A percentile compares a stretch with the other conserved stretches of the same genome.
Evolutionary conservation across 1,140 invertebrate species (phyloP).

Genomic region (Propsilocerus akamusi): DNA sequence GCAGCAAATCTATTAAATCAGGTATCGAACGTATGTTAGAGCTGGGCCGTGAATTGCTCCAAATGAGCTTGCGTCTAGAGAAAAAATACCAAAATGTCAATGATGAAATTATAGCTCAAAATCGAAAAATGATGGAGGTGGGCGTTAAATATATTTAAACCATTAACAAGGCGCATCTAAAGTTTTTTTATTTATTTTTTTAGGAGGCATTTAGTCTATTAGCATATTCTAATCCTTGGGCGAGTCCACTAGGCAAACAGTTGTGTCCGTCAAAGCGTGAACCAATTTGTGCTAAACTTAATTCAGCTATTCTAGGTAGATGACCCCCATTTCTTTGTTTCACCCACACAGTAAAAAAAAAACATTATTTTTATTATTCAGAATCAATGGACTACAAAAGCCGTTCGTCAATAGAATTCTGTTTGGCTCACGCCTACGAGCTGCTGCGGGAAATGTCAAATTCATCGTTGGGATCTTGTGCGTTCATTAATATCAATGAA

Average conservation of each 20-base stretch:
- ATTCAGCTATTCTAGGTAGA: constrained; percentile 88
- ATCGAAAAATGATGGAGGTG: constrained; percentile 87
- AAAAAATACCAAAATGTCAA: constrained; percentile 60
- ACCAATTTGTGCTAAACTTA: constrained; percentile 83
- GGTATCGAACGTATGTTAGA: constrained; percentile 80
- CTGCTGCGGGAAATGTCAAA: constrained; percentile 78
- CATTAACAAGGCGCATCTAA: too few species aligned
- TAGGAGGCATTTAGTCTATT: constrained; percentile 94
- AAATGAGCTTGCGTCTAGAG: constrained; percentile 69
- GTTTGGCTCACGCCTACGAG: constrained; percentile 73
- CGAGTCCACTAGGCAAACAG: constrained; percentile 88
- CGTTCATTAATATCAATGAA: constrained; percentile 70
- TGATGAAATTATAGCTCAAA: constrained; percentile 33
- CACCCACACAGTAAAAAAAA: neutral
- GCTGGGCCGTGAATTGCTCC: constrained; percentile 84
- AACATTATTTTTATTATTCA: constrained; percentile 24
- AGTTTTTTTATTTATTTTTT: constrained; percentile 12
- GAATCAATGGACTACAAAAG: constrained; percentile 77
- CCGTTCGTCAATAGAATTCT: constrained; percentile 79
- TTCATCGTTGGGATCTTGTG: constrained; percentile 78
- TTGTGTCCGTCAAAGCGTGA: constrained; percentile 82
- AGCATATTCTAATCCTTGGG: constrained; percentile 95
- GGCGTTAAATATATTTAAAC: constrained; percentile 7
- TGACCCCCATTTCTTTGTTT: neutral
- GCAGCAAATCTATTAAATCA: constrained; percentile 55